A percentile compares a stretch with the other conserved stretches of the same genome.
phyloP scores from a whole-genome alignment of 1,140 invertebrate species.

The Drosophila obscura region DNA sequence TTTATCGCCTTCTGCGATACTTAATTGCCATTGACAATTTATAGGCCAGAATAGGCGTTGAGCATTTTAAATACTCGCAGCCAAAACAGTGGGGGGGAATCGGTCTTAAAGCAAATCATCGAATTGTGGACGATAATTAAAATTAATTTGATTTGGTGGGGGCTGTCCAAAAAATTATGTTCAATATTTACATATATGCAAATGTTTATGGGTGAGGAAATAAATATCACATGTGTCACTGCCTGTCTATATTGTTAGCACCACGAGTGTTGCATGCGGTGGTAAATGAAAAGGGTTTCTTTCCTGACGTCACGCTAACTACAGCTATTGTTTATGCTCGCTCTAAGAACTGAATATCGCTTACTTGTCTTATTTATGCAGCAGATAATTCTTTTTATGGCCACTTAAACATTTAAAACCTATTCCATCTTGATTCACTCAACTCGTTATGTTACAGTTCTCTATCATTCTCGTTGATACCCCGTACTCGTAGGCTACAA shows the following conservation, averaged over 20 bases:
- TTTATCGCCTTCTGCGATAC: conserved; percentile 50
- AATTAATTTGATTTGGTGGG: conserved; percentile 44
- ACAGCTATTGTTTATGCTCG: not conserved
- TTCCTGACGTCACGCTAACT: conserved; percentile 3
- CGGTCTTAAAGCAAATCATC: conserved; percentile 32
- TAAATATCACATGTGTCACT: too few species aligned
- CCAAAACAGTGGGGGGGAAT: not conserved
- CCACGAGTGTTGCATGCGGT: not conserved
- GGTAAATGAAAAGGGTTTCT: not conserved
- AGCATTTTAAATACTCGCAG: conserved; percentile 44
- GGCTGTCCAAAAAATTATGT: not conserved
- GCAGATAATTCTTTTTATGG: conserved; percentile 59
- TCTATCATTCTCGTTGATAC: not conserved
- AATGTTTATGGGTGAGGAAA: not conserved
- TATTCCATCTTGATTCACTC: conserved; percentile 55
- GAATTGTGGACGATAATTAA: conserved; percentile 38
- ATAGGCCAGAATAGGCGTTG: conserved; percentile 61
- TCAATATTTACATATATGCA: conserved; percentile 14
- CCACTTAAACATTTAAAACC: conserved; percentile 67
- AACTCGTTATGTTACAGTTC: conserved; percentile 54
- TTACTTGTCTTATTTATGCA: conserved; percentile 27
- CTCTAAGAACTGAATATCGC: conserved; percentile 11
- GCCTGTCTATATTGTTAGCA: not conserved
- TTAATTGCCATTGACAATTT: conserved; percentile 67
- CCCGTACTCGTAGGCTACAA: too few species aligned